Base-by-base conservation (phyloP, 2,113 vertebrate genomes). In the Pluvialis apricaria region DNA sequence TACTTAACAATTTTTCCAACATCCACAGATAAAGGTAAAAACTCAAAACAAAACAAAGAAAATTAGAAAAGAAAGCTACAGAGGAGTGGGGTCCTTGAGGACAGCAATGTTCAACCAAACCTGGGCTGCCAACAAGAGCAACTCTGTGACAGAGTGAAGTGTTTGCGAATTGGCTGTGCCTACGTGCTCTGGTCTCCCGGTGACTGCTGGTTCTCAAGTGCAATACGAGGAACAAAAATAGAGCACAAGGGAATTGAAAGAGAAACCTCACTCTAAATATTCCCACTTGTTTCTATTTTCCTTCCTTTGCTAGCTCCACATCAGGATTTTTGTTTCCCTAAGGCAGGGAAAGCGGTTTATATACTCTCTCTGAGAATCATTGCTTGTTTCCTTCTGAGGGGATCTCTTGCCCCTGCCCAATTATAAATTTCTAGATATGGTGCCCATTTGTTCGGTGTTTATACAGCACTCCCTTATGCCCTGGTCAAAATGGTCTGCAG, bases 201-300 rank as follows among this genome's bases (percentile, higher is more conserved):
- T 8, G 47, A 57, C 68, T 81, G 65, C 40, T 68, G 61, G 24
- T 32, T 49, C 91, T 89, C 58, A 44, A 95, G 36, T 36, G 52
- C 70, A 89, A 72, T 8, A 29, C 0, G 0, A 72, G 79, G 61
- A 80, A 65, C 34, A 87, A 84, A 96, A 96, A 95, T 86, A 96
- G 91, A 82, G 86, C 57, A 79, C 80, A 15, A 89, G 58, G 11
- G 83, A 97, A 92, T 70, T 94, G 94, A 96, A 97, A 97, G 94
- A 97, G 95, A 97, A 96, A 97, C 88, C 70, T 69, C 9, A 1
- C 44, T 90, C 93, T 94, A 94, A 96, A 94, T 92, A 97, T 82
- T 96, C 78, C 61, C 81, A 49, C 77, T 94, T 81, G 91, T 38
- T 96, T 94, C 88, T 97, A 87, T 95, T 94, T 94, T 92, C 66